Base-by-base conservation (phyloP, 2,888 invertebrate species). In the Amphiduros pacificus region DNA sequence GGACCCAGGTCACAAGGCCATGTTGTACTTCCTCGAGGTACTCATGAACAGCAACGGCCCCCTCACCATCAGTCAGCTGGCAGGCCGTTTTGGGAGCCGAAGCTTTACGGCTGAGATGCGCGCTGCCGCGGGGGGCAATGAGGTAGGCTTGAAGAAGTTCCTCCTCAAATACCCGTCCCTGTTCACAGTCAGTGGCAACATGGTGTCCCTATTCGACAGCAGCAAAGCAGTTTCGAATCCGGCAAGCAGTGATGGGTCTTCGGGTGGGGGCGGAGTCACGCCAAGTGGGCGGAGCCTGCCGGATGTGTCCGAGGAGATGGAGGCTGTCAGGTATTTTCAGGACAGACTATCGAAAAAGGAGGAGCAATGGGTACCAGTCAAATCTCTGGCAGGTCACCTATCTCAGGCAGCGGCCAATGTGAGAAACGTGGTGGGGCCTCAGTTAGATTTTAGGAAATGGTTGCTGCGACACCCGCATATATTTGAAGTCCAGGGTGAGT, bases 31-130 rank as follows among this genome's bases (percentile, higher is more conserved):
- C 85, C 90, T 98, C 83, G 99, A 99, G 86, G 91, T 96, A 78
- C 88, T 99, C 74, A 89, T 99, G 88, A 96, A 97, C 85, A 96
- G 95, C 86, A 76, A 77, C 50, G 92, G 93, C 83, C 93, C 95
- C 70, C 88, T 97, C 82, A 94, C 95, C 71, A 88, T 98, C 77
- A 96, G 96, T 85, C 98, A 99, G 86, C 88, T 99, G 74, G 95
- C 95, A 82, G 98, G 98, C 84, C 96, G 98, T 85, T 99, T 99
- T 85, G 98, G 98, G 77, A 96, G 97, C 73, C 95, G 96, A 84
- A 97, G 94, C 73, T 99, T 99, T 85, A 96, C 98, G 27, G 93
- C 95, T 85, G 98, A 98, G 86, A 98, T 98, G 97, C 71, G 82
- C 49, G 73, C 77, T 49, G 84, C 86, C 50, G 85, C 85, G 54